phyloP scores from a whole-genome alignment of 2,888 invertebrate species.

The Phortica okadai region DNA sequence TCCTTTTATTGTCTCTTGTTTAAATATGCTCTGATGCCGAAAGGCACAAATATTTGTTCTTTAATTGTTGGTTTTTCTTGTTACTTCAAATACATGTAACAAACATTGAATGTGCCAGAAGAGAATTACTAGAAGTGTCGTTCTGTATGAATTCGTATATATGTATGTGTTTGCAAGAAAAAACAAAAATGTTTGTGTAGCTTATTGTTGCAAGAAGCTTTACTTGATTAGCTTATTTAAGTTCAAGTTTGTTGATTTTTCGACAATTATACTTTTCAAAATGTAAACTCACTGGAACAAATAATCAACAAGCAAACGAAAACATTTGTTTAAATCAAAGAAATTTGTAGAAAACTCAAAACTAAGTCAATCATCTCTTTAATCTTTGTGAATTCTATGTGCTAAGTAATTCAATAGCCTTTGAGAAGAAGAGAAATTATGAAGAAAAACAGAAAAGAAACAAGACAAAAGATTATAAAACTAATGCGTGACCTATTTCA shows the following conservation, averaged over 20 bases:
- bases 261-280: not conserved
- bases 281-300: not conserved
- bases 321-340: not conserved
- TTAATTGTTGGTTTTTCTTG: constrained; percentile 16
- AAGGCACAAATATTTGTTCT: constrained; percentile 16
- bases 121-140: not conserved
- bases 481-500: too few species aligned
- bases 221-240: not conserved
- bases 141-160: not conserved
- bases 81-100: not conserved
- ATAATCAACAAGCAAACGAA: not conserved
- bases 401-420: too few species aligned
- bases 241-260: not conserved
- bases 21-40: constrained; percentile 7
- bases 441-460: too few species aligned
- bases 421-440: too few species aligned
- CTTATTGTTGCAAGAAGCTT: not conserved
- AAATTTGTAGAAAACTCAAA: too few species aligned
- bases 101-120: constrained; percentile 33
- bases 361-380: too few species aligned
- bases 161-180: not conserved
- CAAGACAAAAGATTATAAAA: too few species aligned
- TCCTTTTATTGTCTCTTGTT: constrained; percentile 12
- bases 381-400: too few species aligned
- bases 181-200: not conserved